Percentiles rank a stretch among this genome's conserved stretches.
These are phyloP conservation scores for Lepidotrigona ventralis DNA, from an alignment of 1,140 invertebrate species.

Conservation along the genomic window DNA sequence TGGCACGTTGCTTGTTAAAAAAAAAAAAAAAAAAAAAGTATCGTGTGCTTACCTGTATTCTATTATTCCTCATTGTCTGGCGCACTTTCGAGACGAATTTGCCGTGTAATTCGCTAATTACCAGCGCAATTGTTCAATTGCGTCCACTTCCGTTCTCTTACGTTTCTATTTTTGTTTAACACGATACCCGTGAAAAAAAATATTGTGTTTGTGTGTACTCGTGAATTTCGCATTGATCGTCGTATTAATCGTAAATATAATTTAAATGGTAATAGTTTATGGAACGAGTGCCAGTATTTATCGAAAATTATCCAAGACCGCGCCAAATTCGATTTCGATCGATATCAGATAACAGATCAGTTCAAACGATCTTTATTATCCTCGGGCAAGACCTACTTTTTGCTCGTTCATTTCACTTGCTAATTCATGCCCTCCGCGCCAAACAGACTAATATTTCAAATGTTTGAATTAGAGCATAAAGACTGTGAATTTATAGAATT, in stretches of 20 bases:
- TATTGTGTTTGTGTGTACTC: no score
- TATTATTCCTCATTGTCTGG: background rate
- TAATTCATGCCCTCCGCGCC: background rate
- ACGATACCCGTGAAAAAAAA: no score
- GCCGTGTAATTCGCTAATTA: background rate
- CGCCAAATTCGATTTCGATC: no score
- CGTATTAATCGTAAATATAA: no score
- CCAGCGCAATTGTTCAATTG: background rate
- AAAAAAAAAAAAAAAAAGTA: background rate
- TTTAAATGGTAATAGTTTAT: no score
- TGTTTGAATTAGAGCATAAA: background rate
- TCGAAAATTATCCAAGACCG: no score
- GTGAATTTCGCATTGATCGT: no score
- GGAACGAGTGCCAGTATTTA: no score
- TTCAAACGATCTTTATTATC: background rate
- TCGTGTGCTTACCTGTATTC: background rate
- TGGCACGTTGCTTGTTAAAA: constrained; percentile 8
- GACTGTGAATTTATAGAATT: no score
- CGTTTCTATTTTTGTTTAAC: background rate
- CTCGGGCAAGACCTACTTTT: background rate
- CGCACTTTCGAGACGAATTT: background rate
- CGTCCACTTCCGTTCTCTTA: background rate
- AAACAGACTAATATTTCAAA: background rate
- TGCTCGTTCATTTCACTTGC: background rate
- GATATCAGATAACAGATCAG: background rate